Conservation (phyloP, 2,797 vertebrate genomes). For the Nannoperca australis region DNA sequence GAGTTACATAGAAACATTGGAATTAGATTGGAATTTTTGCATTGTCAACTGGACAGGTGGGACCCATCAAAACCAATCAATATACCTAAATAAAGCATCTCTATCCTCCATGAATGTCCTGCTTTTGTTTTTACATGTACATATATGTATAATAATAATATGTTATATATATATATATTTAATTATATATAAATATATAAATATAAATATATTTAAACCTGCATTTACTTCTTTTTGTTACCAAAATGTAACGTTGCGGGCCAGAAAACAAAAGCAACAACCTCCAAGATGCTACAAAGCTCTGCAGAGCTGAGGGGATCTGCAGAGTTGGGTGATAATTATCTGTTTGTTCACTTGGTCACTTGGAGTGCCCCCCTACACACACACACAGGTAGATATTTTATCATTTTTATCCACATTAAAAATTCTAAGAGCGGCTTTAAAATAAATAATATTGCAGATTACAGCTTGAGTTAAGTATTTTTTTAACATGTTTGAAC, state of each 20-base stretch:
- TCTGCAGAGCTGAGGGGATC: too few relatives aligned
- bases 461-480: not conserved
- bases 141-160: not conserved
- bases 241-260: not conserved
- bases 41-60: too few relatives aligned
- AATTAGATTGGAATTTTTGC: too few relatives aligned
- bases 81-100: not conserved
- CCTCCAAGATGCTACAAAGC: not conserved
- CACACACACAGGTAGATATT: not conserved
- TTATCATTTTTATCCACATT: not conserved
- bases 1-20: too few relatives aligned
- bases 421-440: not conserved
- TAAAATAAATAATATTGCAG: not conserved
- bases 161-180: not conserved
- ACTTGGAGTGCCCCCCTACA: too few relatives aligned
- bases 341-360: not conserved
- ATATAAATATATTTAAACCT: not conserved
- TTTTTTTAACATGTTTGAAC: not conserved
- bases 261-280: not conserved
- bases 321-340: not conserved
- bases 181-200: too few relatives aligned
- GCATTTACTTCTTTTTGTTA: not conserved
- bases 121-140: not conserved
- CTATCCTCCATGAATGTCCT: not conserved
- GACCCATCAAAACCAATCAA: too few relatives aligned